Percentiles rank a stretch among this genome's conserved stretches.
phyloP scores from a whole-genome alignment of 2,888 invertebrate genomes.

The Leuctra nigra region DNA sequence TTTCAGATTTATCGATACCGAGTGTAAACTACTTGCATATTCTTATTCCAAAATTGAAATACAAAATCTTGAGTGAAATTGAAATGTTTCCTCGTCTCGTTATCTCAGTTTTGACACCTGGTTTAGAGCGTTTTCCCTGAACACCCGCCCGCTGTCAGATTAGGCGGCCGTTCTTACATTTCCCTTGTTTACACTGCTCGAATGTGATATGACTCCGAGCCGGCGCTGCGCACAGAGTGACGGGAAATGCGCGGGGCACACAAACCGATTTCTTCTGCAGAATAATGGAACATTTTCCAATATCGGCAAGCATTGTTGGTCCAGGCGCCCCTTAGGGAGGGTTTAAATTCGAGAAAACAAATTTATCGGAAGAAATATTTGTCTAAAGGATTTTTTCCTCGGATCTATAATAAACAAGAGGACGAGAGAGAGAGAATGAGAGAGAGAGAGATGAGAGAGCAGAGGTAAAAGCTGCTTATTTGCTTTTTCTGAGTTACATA shows the following conservation, averaged over 20 bases:
- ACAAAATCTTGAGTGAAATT: too few species aligned
- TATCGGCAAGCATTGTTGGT: conserved; percentile 11
- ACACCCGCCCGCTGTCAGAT: conserved; percentile 2
- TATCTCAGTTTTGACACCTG: conserved; percentile 10
- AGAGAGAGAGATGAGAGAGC: too few species aligned
- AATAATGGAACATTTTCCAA: conserved; percentile 16
- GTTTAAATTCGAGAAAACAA: conserved; percentile 9
- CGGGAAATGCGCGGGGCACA: conserved; percentile 1
- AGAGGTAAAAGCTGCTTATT: too few species aligned
- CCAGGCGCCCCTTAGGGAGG: conserved; percentile 6
- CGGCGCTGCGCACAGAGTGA: too few species aligned
- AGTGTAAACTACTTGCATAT: too few species aligned
- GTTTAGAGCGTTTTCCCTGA: neutral
- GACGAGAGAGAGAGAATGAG: too few species aligned
- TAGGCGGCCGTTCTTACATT: neutral
- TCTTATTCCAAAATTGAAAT: too few species aligned
- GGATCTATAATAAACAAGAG: too few species aligned
- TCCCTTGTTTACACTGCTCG: conserved; percentile 11
- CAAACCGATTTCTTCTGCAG: conserved; percentile 1
- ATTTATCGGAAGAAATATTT: conserved; percentile 15
- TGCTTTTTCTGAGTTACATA: too few species aligned
- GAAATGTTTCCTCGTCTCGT: too few species aligned
- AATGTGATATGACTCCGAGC: conserved; percentile 10
- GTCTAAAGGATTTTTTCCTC: conserved; percentile 6
- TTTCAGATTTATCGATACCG: too few species aligned